Evolutionary conservation across 2,888 invertebrate species (phyloP).

Genomic region (Cerastoderma edule): DNA sequence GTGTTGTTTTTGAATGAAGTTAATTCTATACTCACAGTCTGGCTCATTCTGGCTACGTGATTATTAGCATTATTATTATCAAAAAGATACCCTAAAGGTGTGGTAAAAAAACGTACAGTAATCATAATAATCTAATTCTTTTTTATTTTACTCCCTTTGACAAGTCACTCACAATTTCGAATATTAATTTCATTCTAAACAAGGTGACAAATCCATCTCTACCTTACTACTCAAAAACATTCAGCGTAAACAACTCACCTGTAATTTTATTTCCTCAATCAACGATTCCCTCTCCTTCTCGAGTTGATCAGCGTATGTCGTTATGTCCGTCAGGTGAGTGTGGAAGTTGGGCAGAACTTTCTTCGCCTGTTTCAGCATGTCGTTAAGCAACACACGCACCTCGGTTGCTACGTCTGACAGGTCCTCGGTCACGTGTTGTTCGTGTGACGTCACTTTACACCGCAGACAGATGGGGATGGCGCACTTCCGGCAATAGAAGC

Average conservation of each 20-base stretch:
- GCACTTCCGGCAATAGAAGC: constrained; percentile 63
- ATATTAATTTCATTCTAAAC: no score
- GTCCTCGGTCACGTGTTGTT: constrained; percentile 61
- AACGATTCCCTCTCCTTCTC: constrained; percentile 49
- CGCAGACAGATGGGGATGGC: constrained; percentile 60
- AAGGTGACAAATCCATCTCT: no score
- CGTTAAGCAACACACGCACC: constrained; percentile 53
- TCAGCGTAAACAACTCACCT: constrained; percentile 31
- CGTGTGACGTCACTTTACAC: constrained; percentile 65
- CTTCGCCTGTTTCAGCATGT: constrained; percentile 59
- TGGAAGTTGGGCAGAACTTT: constrained; percentile 60
- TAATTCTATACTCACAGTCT: no score
- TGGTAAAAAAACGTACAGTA: no score
- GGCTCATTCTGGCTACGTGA: no score
- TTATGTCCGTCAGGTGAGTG: constrained; percentile 60
- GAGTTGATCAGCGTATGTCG: constrained; percentile 57
- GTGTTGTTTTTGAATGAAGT: no score
- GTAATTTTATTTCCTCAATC: constrained; percentile 52
- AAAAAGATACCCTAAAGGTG: no score
- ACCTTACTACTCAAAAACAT: not conserved
- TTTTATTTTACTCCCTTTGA: no score
- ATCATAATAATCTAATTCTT: no score
- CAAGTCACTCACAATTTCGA: no score
- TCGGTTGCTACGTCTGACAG: constrained; percentile 61
- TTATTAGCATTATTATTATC: no score